Evolutionary conservation across 1,140 invertebrate species (phyloP).

Genomic region (Lepidotrigona ventralis): DNA sequence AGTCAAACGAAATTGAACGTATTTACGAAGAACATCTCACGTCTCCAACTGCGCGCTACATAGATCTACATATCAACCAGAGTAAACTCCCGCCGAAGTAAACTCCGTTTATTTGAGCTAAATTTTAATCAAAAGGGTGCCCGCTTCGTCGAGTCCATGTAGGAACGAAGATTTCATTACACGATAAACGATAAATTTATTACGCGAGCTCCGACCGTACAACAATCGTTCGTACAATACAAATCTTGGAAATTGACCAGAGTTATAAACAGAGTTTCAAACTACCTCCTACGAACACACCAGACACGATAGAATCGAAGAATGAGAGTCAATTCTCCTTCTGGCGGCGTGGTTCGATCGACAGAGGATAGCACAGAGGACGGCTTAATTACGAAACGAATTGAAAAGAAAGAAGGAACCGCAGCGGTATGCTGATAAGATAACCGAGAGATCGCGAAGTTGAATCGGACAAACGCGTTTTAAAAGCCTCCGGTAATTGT

Average conservation of each 20-base stretch:
- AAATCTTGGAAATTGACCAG: not conserved
- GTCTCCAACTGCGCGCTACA: too few relatives aligned
- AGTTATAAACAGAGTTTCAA: not conserved
- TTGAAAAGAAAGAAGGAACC: constrained; percentile 47
- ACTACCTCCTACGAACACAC: not conserved
- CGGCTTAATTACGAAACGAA: constrained; percentile 54
- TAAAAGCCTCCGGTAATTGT: constrained; percentile 57
- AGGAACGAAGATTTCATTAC: too few relatives aligned
- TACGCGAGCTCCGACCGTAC: too few relatives aligned
- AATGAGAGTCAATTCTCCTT: too few relatives aligned
- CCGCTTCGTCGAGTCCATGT: too few relatives aligned
- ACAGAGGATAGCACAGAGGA: not conserved
- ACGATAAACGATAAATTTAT: too few relatives aligned
- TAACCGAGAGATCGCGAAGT: constrained; percentile 35
- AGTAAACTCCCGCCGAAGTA: too few relatives aligned
- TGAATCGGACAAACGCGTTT: constrained; percentile 39
- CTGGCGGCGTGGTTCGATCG: not conserved
- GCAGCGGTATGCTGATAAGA: constrained; percentile 45
- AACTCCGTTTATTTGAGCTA: too few relatives aligned
- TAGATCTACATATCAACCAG: not conserved
- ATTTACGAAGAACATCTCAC: not conserved
- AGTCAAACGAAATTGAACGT: not conserved
- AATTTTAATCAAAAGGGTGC: too few relatives aligned
- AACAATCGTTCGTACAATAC: too few relatives aligned
- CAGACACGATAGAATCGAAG: not conserved